Evolutionary conservation across 2,797 vertebrate species (phyloP).

Genomic region (Microctenopoma stevenorrisi): DNA sequence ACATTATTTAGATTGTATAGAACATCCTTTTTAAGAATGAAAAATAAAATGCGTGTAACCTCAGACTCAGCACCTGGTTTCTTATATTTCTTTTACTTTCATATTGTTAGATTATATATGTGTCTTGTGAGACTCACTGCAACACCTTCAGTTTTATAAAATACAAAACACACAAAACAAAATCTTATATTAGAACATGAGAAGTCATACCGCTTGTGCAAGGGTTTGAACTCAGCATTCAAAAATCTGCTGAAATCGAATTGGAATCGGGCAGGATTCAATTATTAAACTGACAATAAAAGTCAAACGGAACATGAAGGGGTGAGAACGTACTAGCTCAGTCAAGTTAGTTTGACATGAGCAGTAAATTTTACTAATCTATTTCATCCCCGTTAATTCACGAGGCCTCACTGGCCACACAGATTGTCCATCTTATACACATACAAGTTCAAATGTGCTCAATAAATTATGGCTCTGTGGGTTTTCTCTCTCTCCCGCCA

Average conservation of each 20-base stretch:
- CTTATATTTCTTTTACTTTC: not conserved
- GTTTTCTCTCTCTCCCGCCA: slow-evolving; percentile 9
- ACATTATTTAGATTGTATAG: not conserved
- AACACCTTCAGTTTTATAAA: slow-evolving; percentile 41
- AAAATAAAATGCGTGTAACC: not conserved
- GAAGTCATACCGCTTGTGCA: slow-evolving; percentile 1
- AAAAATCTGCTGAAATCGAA: slow-evolving; percentile 46
- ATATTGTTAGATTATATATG: slow-evolving; percentile 48
- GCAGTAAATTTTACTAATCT: no score
- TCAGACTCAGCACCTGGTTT: not conserved
- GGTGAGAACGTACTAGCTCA: slow-evolving; percentile 2
- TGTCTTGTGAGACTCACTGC: slow-evolving; percentile 45
- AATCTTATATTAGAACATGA: slow-evolving; percentile 6
- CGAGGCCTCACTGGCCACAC: slow-evolving; percentile 5
- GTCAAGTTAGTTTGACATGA: not conserved
- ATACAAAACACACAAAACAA: slow-evolving; percentile 27
- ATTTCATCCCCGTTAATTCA: slow-evolving; percentile 26
- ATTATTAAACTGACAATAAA: slow-evolving; percentile 30
- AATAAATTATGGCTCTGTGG: slow-evolving; percentile 21
- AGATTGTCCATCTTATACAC: slow-evolving; percentile 44
- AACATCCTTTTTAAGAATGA: not conserved
- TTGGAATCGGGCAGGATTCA: slow-evolving; percentile 38
- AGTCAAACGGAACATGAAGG: slow-evolving; percentile 28
- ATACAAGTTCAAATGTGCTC: slow-evolving; percentile 18
- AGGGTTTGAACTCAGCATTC: not conserved